Evolutionary conservation across 2,888 invertebrate genomes (phyloP), one percentile per base, ranked within the genome.

Genomic region (Drosophila helvetica): DNA sequence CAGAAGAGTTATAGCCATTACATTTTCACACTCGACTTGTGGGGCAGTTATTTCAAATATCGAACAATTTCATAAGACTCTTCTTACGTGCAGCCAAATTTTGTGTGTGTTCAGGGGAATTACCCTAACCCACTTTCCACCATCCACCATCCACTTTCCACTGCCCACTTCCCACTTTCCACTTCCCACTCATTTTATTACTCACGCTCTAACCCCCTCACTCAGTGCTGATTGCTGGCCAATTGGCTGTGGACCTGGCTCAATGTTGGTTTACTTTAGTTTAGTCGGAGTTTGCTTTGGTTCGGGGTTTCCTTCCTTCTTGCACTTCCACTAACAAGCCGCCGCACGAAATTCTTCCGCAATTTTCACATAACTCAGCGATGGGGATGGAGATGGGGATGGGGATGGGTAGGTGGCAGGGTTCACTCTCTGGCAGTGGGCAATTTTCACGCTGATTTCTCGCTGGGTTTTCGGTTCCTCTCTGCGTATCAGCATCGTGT

Each of bases 401-500:
- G 30, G n/a, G 6, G 7, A 33, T 42, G 30, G 55, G 7, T 19
- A 9, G 8, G n/a, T 12, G 22, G 1, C 30, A 30, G 30, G 18
- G 38, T 38, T 38, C 38, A 38, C 38, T 38, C 38, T n/a, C 38
- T n/a, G 38, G 38, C 38, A 38, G 58, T 53, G 53, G 57, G 57
- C 70, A 69, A 75, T 74, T 75, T 75, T 70, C 69, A 62, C 74
- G 69, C 69, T 68, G 58, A 66, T 67, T 73, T 64, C 66, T 55
- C n/a, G 42, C 30, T 25, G 27, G 30, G 7, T 48, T 60, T 64
- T 55, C 48, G 43, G 22, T 61, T 33, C 1, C 25, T 48, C 17
- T 55, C 57, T 72, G 82, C 72, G 66, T 83, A 86, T 86, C 83
- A 79, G 72, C 55, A 77, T 80, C 80, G 74, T 86, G 82, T 80